Conservation (phyloP, 2,113 vertebrate genomes). For the Stercorarius parasiticus region DNA sequence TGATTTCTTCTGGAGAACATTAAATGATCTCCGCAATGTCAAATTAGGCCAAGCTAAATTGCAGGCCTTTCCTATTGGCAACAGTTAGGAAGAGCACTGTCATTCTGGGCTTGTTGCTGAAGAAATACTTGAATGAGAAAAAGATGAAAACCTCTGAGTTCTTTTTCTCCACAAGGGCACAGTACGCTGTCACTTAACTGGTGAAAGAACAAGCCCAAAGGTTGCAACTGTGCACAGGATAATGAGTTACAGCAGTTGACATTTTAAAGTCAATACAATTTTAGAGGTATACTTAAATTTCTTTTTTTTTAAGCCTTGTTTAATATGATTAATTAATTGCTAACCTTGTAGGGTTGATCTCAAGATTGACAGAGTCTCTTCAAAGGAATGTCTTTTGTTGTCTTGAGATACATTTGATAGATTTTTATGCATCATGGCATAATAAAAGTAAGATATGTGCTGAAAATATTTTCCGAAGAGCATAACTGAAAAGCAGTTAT, state of each 20-base stretch:
- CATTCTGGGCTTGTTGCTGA: not conserved
- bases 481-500: not conserved
- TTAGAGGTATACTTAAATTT: not conserved
- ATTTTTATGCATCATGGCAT: not conserved
- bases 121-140: conserved; percentile 18
- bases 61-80: conserved; percentile 21
- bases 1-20: not conserved
- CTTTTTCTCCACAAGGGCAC: conserved; percentile 21
- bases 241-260: conserved; percentile 33
- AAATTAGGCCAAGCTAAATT: not conserved
- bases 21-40: not conserved
- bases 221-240: not conserved
- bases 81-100: not conserved
- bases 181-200: not conserved
- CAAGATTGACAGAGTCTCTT: not conserved
- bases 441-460: not conserved
- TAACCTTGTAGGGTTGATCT: not conserved
- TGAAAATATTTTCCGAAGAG: not conserved
- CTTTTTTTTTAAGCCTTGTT: not conserved
- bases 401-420: not conserved
- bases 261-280: conserved; percentile 17
- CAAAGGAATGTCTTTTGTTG: not conserved
- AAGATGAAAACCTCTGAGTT: conserved; percentile 20
- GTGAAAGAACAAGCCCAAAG: conserved; percentile 1
- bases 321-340: not conserved